A percentile compares a stretch with the other conserved stretches of the same genome.
phyloP scores from a whole-genome alignment of 2,113 vertebrate genomes.

The Sisor rabdophorus region DNA sequence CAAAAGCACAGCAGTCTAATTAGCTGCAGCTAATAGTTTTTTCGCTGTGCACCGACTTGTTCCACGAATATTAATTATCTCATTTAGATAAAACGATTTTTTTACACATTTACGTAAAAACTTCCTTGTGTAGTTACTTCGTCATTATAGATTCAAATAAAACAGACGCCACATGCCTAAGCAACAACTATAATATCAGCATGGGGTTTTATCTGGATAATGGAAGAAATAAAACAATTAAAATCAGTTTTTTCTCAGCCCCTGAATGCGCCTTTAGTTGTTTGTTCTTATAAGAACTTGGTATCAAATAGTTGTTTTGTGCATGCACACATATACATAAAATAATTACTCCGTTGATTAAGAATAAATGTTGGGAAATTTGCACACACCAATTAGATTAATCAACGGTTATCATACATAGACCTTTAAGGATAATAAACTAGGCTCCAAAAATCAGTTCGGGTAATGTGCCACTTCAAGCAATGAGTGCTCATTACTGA shows the following conservation, averaged over 20 bases:
- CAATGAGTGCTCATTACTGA: conserved; percentile 44
- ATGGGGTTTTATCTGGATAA: neutral
- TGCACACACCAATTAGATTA: conserved; percentile 39
- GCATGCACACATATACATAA: neutral
- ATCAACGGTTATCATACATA: conserved; percentile 40
- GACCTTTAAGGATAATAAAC: conserved; percentile 45
- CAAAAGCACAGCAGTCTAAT: neutral
- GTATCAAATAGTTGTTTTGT: neutral
- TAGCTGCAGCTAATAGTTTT: neutral
- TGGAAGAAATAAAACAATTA: neutral
- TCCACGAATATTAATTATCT: neutral
- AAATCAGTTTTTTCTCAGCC: neutral
- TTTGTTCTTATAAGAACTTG: no score
- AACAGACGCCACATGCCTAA: neutral
- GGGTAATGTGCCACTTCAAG: conserved; percentile 37
- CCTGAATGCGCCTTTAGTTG: neutral
- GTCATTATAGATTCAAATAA: neutral
- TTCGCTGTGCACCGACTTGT: neutral
- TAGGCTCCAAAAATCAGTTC: conserved; percentile 28
- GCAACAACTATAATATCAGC: neutral
- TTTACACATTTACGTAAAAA: neutral
- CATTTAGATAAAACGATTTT: neutral
- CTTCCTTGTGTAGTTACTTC: neutral
- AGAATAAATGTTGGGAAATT: conserved; percentile 27
- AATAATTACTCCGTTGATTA: conserved; percentile 28